Conservation (phyloP, 2,113 vertebrate genomes). For the Chinchilla lanigera region DNA sequence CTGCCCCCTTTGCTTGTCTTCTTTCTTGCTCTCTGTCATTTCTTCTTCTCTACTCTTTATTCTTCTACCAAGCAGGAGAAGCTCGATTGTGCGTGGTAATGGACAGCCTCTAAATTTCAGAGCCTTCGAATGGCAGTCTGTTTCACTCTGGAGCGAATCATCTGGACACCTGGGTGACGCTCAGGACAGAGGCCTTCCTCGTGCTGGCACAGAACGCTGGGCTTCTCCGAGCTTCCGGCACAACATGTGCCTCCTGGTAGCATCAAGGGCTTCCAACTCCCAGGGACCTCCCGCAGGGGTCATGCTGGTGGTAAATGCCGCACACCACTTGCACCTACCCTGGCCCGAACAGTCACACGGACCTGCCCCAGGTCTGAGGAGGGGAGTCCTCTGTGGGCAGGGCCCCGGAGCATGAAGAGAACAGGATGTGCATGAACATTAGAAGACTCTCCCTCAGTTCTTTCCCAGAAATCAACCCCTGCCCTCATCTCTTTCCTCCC, state of each 20-base stretch:
- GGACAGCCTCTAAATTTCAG: neutral
- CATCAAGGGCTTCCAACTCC: accelerated
- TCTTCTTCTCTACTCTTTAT: neutral
- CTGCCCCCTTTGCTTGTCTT: neutral
- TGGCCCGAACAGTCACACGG: neutral
- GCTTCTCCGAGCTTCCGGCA: neutral
- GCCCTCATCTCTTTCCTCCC: neutral
- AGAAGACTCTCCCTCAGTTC: neutral
- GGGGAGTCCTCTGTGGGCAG: neutral
- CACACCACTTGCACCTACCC: neutral
- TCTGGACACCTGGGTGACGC: neutral
- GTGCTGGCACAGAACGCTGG: too few species aligned
- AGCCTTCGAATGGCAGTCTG: neutral
- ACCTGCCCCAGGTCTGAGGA: neutral
- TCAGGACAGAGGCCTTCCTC: neutral
- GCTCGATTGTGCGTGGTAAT: neutral
- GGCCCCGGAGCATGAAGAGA: neutral
- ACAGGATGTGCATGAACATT: neutral
- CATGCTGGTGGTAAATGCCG: neutral
- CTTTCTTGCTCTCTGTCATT: neutral
- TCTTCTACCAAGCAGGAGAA: neutral
- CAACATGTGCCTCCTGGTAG: neutral
- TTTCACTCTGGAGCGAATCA: conserved; percentile 12
- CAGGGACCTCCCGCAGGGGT: neutral
- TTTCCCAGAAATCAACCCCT: neutral